These are phyloP conservation scores for Alligator sinensis DNA, from an alignment of 2,113 vertebrate genomes.

Conservation along the genomic window DNA sequence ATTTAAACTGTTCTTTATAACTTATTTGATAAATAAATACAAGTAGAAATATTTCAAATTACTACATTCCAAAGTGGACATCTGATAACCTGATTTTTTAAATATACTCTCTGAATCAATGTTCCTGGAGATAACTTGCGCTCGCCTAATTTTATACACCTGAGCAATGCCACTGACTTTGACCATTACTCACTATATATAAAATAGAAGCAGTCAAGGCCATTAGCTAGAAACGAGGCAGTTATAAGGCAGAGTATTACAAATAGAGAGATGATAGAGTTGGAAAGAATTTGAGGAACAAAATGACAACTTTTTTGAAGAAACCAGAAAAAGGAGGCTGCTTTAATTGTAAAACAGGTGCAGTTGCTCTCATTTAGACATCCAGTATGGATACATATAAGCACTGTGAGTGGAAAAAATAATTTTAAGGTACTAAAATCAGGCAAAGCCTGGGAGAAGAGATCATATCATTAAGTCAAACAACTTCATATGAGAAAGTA, in stretches of 20 bases:
- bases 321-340: neutral
- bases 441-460: neutral
- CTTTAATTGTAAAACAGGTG: neutral
- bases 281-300: neutral
- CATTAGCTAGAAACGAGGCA: neutral
- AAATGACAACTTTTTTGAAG: neutral
- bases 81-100: neutral
- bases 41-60: neutral
- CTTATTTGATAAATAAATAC: neutral
- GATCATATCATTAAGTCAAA: neutral
- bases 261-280: neutral
- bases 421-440: neutral
- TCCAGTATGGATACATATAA: neutral
- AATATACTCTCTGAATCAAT: neutral
- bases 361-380: neutral
- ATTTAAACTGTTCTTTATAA: neutral
- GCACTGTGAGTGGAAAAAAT: neutral
- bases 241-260: neutral
- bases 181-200: neutral
- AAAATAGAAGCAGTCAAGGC: neutral
- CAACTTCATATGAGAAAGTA: neutral
- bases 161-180: neutral
- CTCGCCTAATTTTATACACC: neutral
- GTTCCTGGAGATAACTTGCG: neutral
- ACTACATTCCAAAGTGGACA: rapidly evolving